Base-by-base conservation (phyloP, 1,140 invertebrate species). In the Galleria mellonella region DNA sequence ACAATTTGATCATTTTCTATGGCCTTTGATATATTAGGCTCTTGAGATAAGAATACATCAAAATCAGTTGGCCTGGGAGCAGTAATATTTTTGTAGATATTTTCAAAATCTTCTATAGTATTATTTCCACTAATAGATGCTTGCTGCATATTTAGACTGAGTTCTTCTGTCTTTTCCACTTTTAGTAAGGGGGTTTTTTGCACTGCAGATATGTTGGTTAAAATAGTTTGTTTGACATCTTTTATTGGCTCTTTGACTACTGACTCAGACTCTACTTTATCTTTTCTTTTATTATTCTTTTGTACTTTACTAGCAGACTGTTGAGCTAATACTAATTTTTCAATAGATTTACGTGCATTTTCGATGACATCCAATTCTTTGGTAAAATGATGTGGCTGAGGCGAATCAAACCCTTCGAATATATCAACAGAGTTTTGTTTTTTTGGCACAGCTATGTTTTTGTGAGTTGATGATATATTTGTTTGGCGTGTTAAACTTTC, bases 91-190 rank as follows among this genome's bases (percentile, higher is more conserved):
- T 81, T 81, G 35, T 68, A 82, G 14, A 82, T 69, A 17, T 72
- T 72, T 43, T 84, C 81, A 23, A 82, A 82, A 37, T 67, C 70
- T 43, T 82, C 71, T 11, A 70, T 48, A 4, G 75, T 81, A 37
- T 82, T 72, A 29, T 82, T 51, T 9, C 37, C 32, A 36, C 51
- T 56, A 23, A 32, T 51, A 45, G 41, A 32, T 29, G 23, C 32
- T 17, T 41, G 14, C 31, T 42, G 10, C 6, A 28, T 23, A 30
- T 27, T 39, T 10, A 40, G 39, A 42, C 32, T 37, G 1, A n/a
- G n/a, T n/a, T 14, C 8, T 42, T 17, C 11, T 1, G 10, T 35
- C 13, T 15, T 44, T 12, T 48, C 32, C 0, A 43, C n/a, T 30
- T 44, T 47, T 44, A 27, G 2, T 35, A 29, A 1, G 17, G 11